Evolutionary conservation across 2,797 vertebrate species (phyloP), one percentile per base, ranked within the genome.

Genomic region (Pampus argenteus): DNA sequence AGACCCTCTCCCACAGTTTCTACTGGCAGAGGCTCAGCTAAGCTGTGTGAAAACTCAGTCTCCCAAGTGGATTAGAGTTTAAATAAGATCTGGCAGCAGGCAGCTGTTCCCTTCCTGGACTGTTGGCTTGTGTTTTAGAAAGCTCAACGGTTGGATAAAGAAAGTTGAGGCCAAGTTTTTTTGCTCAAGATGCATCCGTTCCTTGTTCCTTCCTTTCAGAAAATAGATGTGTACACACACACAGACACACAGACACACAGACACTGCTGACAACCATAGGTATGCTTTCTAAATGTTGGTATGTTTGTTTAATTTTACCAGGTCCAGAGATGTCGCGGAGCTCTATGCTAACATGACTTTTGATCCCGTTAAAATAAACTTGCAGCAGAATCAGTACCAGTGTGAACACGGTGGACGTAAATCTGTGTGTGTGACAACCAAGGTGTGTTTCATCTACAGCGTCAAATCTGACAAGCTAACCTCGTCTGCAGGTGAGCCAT

Each of bases 261-360:
- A 13, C 3, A 22, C 9, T 31, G 23, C n/a, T 29, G 18, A 64
- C 29, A n/a, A 5, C 6, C 26, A 17, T 25, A 61, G 4, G 15
- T 17, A 20, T 17, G 17, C 25, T 50, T 65, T 22, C 26, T 23
- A 17, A 4, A 71, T 40, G 31, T 18, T 68, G 22, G 7, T 18
- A 22, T 58, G 64, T 45, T 65, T 72, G 9, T 70, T 71, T 64
- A 2, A 9, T 74, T 22, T 68, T 22, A 8, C 51, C 81, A 97
- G 98, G 98, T 96, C 97, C 83, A 96, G 97, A 76, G 97, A 99
- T 75, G 98, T 99, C 55, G 97, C 97, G 29, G 95, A 97, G 79
- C 95, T 99, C 64, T 93, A 76, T 57, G 95, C 95, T 81, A 92
- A 89, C 59, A 96, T 97, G 95, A 93, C 87, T 5, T 99, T 99